A percentile compares a stretch with the other conserved stretches of the same genome.
Conservation (phyloP, 2,797 vertebrate species). For the Chelon auratus region DNA sequence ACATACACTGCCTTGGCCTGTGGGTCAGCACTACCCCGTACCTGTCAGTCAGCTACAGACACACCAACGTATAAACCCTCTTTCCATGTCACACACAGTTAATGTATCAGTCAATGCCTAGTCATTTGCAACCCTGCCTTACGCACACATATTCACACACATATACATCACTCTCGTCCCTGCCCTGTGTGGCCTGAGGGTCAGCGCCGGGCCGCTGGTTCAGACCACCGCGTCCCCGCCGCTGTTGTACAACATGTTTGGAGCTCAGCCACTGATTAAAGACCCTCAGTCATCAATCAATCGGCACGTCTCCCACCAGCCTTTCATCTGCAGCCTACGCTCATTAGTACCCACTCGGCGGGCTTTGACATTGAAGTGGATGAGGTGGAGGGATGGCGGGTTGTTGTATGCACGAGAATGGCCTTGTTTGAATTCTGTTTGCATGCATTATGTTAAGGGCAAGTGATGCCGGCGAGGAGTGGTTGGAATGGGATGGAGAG, state of each 20-base stretch:
- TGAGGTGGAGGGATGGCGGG: conserved; percentile 62
- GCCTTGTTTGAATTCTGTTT: conserved; percentile 70
- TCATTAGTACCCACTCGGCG: conserved; percentile 75
- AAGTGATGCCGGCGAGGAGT: conserved; percentile 55
- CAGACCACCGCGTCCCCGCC: conserved; percentile 29
- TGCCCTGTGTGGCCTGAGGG: conserved; percentile 52
- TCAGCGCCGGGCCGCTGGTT: conserved; percentile 43
- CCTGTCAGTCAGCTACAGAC: conserved; percentile 51
- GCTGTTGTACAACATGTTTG: conserved; percentile 71
- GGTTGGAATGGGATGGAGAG: conserved; percentile 42
- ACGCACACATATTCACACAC: conserved; percentile 18
- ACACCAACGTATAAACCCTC: conserved; percentile 7
- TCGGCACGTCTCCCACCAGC: conserved; percentile 63
- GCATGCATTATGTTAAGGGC: conserved; percentile 64
- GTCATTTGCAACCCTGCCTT: conserved; percentile 18
- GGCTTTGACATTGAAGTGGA: conserved; percentile 77
- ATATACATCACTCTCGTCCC: neutral
- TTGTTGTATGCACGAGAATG: conserved; percentile 59
- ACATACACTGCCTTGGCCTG: conserved; percentile 46
- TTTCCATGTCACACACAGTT: conserved; percentile 47
- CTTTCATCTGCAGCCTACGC: conserved; percentile 79
- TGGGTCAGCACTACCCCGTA: conserved; percentile 34
- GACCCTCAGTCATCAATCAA: conserved; percentile 79
- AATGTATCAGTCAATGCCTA: conserved; percentile 49
- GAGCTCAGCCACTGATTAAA: conserved; percentile 79